phyloP scores from a whole-genome alignment of 2,113 vertebrate species.

The Microcebus lehilahytsara region DNA sequence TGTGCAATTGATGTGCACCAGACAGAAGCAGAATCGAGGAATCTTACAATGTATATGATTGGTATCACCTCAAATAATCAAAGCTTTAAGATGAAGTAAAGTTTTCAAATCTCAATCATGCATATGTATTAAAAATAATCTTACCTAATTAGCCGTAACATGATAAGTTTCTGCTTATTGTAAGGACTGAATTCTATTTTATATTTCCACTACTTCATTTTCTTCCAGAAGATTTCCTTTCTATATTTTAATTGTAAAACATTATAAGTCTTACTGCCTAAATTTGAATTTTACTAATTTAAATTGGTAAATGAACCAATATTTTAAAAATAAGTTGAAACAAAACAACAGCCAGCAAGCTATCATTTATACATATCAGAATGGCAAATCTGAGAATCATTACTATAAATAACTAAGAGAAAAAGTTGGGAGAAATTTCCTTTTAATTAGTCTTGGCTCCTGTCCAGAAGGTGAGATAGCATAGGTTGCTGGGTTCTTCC shows the following conservation, averaged over 20 bases:
- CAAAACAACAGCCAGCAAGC: background rate
- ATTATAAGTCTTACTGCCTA: background rate
- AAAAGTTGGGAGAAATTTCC: background rate
- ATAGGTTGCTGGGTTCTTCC: background rate
- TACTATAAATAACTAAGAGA: background rate
- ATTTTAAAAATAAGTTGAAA: background rate
- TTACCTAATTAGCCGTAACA: background rate
- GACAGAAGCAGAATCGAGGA: background rate
- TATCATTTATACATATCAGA: background rate
- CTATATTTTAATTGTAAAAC: background rate
- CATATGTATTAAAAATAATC: background rate
- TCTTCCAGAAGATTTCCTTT: background rate
- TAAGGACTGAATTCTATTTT: background rate
- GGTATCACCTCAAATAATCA: background rate
- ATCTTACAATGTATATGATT: background rate
- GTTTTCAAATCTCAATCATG: background rate
- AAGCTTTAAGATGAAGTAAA: background rate
- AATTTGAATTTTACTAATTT: conserved; percentile 3
- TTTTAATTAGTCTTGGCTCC: background rate
- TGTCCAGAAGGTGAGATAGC: background rate
- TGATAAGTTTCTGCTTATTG: background rate
- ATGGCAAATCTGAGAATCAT: background rate
- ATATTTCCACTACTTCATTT: background rate
- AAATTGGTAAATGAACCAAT: background rate
- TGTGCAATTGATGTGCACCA: background rate